phyloP scores from a whole-genome alignment of 2,797 vertebrate species.

The Odontamblyopus rebecca region DNA sequence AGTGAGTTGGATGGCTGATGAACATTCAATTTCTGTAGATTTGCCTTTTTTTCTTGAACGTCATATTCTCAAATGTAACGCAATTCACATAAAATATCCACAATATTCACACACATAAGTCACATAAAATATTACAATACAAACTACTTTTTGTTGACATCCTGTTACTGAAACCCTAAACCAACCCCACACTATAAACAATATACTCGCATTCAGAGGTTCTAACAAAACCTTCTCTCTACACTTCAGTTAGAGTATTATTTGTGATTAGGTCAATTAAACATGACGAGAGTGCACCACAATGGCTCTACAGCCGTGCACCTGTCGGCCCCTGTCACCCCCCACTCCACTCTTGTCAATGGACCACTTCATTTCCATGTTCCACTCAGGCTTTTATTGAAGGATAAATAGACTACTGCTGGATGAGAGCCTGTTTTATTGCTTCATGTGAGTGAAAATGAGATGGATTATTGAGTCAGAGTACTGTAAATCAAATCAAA shows the following conservation, averaged over 20 bases:
- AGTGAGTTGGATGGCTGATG: background rate
- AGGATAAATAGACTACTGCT: constrained; percentile 58
- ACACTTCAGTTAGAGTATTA: constrained; percentile 13
- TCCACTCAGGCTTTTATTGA: constrained; percentile 52
- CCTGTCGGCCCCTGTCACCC: constrained; percentile 50
- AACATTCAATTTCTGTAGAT: too few species aligned
- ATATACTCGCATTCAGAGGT: constrained; percentile 12
- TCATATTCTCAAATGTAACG: too few species aligned
- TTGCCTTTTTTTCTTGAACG: too few species aligned
- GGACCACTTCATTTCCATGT: constrained; percentile 61
- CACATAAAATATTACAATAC: background rate
- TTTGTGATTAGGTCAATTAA: constrained; percentile 47
- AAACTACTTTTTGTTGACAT: background rate
- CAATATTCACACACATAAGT: too few species aligned
- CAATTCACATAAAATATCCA: too few species aligned
- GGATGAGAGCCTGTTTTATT: constrained; percentile 62
- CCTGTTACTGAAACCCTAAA: background rate
- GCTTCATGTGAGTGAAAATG: constrained; percentile 56
- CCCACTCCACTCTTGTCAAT: constrained; percentile 46
- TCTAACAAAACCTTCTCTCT: constrained; percentile 17
- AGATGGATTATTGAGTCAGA: constrained; percentile 58
- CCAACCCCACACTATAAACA: constrained; percentile 28
- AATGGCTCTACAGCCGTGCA: constrained; percentile 50
- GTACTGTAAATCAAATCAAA: constrained; percentile 50
- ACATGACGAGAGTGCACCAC: constrained; percentile 37